These are phyloP conservation scores for Clanis bilineata DNA, from an alignment of 2,888 invertebrate species.

Conservation along the genomic window DNA sequence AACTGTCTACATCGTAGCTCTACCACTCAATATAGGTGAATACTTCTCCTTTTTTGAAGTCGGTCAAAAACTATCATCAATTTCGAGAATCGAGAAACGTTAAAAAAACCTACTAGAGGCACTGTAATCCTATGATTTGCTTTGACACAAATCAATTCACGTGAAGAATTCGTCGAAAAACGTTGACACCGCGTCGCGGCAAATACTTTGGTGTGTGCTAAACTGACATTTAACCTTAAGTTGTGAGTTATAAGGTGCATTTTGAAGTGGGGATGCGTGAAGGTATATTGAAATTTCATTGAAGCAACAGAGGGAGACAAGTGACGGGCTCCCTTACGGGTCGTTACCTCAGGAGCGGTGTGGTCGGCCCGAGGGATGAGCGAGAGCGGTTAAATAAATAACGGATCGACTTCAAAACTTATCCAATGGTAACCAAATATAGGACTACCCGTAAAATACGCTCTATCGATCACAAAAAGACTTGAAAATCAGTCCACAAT, in stretches of 20 bases:
- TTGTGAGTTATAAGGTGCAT: slow-evolving; percentile 21
- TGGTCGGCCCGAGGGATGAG: background rate
- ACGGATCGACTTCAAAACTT: no score
- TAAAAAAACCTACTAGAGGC: background rate
- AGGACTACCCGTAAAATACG: no score
- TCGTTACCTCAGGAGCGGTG: slow-evolving; percentile 40
- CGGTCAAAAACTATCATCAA: no score
- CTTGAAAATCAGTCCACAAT: no score
- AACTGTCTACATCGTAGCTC: no score
- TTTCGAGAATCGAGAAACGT: no score
- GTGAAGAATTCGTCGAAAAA: slow-evolving; percentile 1
- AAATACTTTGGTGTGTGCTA: background rate
- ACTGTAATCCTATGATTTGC: background rate
- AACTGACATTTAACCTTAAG: background rate
- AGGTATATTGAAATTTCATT: slow-evolving; percentile 56
- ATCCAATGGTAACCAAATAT: no score
- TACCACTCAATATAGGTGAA: no score
- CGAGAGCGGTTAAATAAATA: slow-evolving; percentile 4
- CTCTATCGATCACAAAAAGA: no score
- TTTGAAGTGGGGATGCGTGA: slow-evolving; percentile 24
- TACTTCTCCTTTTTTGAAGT: no score
- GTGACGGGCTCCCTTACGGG: slow-evolving; percentile 49
- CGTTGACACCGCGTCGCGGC: slow-evolving; percentile 2
- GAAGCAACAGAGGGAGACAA: slow-evolving; percentile 42
- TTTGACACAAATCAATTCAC: slow-evolving; percentile 10